These are phyloP conservation scores for Capreolus pygargus DNA, from an alignment of 2,113 vertebrate genomes.

Conservation along the genomic window DNA sequence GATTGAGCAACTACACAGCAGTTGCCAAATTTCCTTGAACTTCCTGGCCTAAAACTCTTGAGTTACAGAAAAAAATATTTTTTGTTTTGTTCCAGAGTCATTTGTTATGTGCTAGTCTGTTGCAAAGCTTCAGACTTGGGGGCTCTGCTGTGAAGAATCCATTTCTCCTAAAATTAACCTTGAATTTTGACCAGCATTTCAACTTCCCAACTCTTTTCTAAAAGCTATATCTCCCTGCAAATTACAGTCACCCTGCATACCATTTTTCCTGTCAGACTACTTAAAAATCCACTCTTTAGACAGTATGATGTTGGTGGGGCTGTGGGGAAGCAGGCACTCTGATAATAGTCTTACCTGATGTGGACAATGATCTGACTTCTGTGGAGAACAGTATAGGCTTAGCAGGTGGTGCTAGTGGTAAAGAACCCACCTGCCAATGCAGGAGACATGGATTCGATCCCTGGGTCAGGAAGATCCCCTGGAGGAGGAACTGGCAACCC, in stretches of 20 bases:
- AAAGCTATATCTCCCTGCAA: not conserved
- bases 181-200: constrained; percentile 10
- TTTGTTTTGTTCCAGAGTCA: not conserved
- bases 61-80: not conserved
- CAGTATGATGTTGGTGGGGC: not conserved
- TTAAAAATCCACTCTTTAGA: not conserved
- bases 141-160: not conserved
- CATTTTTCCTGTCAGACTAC: not conserved
- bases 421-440: not conserved
- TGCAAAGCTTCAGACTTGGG: not conserved
- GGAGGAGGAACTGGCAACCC: not conserved
- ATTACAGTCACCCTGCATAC: not conserved
- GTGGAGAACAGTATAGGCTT: not conserved
- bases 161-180: not conserved
- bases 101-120: not conserved
- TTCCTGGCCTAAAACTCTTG: not conserved
- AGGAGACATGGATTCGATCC: not conserved
- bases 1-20: not conserved
- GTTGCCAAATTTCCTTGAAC: constrained; percentile 16
- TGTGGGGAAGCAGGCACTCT: not conserved
- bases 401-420: not conserved
- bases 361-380: not conserved
- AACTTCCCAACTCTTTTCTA: not conserved
- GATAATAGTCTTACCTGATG: not conserved
- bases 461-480: not conserved